phyloP scores from a whole-genome alignment of 2,113 vertebrate species.

The Gadus macrocephalus region DNA sequence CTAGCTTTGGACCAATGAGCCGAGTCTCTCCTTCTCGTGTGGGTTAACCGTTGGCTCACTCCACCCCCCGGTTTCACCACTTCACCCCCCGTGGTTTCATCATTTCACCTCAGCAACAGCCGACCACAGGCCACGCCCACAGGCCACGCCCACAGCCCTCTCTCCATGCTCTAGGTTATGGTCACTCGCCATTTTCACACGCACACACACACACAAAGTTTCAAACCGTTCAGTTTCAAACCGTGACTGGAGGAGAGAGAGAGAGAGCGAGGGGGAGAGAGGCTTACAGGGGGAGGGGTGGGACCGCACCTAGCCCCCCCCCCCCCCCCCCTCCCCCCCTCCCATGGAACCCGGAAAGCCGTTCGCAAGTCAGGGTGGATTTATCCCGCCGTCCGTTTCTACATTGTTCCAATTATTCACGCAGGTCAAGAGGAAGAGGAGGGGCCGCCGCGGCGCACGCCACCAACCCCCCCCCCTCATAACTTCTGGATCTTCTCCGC shows the following conservation, averaged over 20 bases:
- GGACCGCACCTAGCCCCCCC: slow-evolving; percentile 31
- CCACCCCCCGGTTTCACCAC: slow-evolving; percentile 14
- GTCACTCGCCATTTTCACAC: slow-evolving; percentile 6
- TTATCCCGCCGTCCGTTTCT: slow-evolving; percentile 59
- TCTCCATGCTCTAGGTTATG: slow-evolving; percentile 57
- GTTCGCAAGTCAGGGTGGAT: slow-evolving; percentile 64
- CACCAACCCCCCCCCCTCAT: slow-evolving; percentile 67
- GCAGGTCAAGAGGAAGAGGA: slow-evolving; percentile 11
- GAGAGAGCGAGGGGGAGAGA: slow-evolving; percentile 41
- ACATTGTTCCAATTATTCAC: slow-evolving; percentile 62
- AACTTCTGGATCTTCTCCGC: slow-evolving; percentile 91
- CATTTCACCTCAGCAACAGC: slow-evolving; percentile 44
- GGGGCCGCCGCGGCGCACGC: neutral
- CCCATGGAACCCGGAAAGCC: slow-evolving; percentile 49
- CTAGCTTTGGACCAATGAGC: slow-evolving; percentile 26
- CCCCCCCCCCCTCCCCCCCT: slow-evolving; percentile 22
- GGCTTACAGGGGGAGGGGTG: slow-evolving; percentile 34
- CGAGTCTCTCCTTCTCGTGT: slow-evolving; percentile 12
- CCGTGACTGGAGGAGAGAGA: slow-evolving; percentile 65
- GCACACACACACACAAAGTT: slow-evolving; percentile 31
- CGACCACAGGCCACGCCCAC: slow-evolving; percentile 47
- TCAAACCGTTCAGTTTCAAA: slow-evolving; percentile 17
- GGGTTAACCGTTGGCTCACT: slow-evolving; percentile 18
- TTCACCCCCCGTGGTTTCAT: slow-evolving; percentile 22
- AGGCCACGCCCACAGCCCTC: slow-evolving; percentile 46